Evolutionary conservation across 2,113 vertebrate genomes (phyloP), one percentile per base, ranked within the genome.

Genomic region (Muntiacus muntjak): DNA sequence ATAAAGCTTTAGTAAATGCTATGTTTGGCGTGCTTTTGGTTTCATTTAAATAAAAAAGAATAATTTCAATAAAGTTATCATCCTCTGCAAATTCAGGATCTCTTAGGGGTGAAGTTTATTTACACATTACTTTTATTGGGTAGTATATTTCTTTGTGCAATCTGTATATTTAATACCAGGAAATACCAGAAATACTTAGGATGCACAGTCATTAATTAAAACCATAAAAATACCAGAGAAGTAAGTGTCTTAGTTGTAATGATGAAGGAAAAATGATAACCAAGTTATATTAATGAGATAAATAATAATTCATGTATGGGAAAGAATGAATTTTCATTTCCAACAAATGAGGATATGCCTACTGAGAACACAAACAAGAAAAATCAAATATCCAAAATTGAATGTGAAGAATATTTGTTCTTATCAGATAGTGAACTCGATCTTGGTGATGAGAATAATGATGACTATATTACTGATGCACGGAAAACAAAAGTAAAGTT

Each of bases 401-500:
- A 98, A 87, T 76, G 64, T 84, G 84, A 98, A 94, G 94, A 98
- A 98, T 94, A 98, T 98, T 98, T 98, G 95, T 94, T 98, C 95
- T 98, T 98, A 98, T 98, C 97, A 98, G 98, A 98, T 98, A 99
- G 98, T 97, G 90, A 98, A 96, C 55, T 97, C 50, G 13, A 82
- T 98, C 96, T 98, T 97, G 97, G 93, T 98, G 97, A 98, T 98
- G 89, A 98, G 98, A 98, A 98, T 98, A 97, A 98, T 98, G 98
- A 98, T 98, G 93, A 98, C 97, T 98, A 91, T 81, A 96, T 98
- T 98, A 91, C 95, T 97, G 94, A 98, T 98, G 74, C 71, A 97
- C 98, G 97, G 96, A 98, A 98, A 98, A 97, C 92, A 97, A 98
- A 92, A 94, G 21, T 30, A 76, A 55, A 62, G 3, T 78, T 95